phyloP scores from a whole-genome alignment of 2,797 vertebrate genomes.

The Anguilla megastoma region DNA sequence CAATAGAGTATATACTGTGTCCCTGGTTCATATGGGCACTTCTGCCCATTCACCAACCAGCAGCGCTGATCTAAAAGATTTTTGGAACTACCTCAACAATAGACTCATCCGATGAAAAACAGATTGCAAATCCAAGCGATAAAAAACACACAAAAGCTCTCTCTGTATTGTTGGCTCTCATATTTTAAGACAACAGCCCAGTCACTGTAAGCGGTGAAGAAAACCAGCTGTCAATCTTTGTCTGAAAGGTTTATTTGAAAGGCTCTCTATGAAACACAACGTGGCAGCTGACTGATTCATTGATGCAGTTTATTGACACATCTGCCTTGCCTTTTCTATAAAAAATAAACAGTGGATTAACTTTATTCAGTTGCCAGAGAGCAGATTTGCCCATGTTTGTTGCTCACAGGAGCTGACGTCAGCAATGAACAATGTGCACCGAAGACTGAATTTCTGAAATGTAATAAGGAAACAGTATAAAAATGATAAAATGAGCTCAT shows the following conservation, averaged over 20 bases:
- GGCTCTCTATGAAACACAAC: background rate
- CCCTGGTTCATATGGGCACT: background rate
- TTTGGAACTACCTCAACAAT: too few relatives aligned
- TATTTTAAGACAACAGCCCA: background rate
- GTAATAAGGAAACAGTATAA: too few relatives aligned
- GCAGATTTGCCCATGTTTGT: background rate
- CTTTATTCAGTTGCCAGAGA: slow-evolving; percentile 42
- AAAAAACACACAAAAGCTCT: background rate
- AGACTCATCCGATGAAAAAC: too few relatives aligned
- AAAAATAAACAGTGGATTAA: background rate
- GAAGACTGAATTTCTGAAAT: too few relatives aligned
- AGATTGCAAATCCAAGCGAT: background rate
- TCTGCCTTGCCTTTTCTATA: background rate
- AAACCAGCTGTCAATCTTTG: background rate
- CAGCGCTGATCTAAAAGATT: background rate
- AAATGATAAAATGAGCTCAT: too few relatives aligned
- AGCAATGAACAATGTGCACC: too few relatives aligned
- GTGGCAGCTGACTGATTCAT: background rate
- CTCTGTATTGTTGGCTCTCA: background rate
- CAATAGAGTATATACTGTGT: background rate
- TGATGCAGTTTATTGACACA: background rate
- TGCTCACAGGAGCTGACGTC: too few relatives aligned
- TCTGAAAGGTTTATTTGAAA: background rate
- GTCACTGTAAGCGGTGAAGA: too few relatives aligned
- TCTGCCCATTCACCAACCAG: background rate